Percentiles rank a stretch among this genome's conserved stretches.
phyloP scores from a whole-genome alignment of 2,797 vertebrate genomes.

The Periparus ater region DNA sequence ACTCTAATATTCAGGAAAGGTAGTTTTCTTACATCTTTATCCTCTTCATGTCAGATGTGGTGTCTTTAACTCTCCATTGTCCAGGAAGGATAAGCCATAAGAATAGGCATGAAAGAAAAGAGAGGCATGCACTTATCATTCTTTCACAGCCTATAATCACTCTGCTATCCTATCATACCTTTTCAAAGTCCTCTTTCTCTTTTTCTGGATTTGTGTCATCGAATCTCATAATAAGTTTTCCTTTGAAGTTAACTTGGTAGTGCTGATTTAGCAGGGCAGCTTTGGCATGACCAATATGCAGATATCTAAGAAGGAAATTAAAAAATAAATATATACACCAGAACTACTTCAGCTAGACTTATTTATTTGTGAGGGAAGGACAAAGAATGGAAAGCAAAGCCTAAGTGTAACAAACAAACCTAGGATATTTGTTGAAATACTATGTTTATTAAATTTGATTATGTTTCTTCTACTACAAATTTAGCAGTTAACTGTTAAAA shows the following conservation, averaged over 20 bases:
- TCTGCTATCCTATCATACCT: constrained; percentile 78
- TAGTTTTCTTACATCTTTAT: background rate
- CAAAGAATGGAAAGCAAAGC: background rate
- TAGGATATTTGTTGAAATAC: background rate
- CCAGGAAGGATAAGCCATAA: background rate
- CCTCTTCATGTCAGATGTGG: background rate
- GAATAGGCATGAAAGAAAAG: background rate
- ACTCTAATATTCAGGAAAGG: background rate
- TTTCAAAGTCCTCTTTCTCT: constrained; percentile 99
- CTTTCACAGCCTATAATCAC: background rate
- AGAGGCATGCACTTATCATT: background rate
- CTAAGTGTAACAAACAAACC: background rate
- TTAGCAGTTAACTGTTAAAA: background rate
- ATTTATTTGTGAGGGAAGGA: background rate
- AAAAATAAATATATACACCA: background rate
- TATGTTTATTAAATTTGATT: background rate
- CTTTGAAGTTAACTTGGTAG: constrained; percentile 97
- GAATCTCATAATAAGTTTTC: constrained; percentile 98
- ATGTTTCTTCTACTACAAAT: background rate
- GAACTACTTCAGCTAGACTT: background rate
- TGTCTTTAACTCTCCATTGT: background rate
- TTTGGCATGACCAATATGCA: constrained; percentile 98
- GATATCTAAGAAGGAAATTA: constrained; percentile 81
- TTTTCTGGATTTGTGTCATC: constrained; percentile 99
- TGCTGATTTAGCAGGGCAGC: constrained; percentile 98